phyloP scores from a whole-genome alignment of 2,888 invertebrate species.

The Drosophila rubida region DNA sequence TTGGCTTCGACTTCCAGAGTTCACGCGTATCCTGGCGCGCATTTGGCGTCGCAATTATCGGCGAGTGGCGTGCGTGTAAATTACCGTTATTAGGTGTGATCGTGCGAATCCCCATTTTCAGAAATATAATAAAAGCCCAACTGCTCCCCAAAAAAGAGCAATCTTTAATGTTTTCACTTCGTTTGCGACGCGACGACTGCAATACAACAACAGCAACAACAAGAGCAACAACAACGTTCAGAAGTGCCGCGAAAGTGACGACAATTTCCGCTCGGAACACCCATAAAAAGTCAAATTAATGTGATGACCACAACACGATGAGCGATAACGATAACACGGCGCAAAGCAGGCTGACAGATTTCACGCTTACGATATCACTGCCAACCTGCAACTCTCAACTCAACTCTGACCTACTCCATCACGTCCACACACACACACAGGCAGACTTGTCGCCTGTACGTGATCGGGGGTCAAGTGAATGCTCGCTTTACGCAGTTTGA shows the following conservation, averaged over 20 bases:
- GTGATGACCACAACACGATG: constrained; percentile 59
- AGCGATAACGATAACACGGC: constrained; percentile 24
- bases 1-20: background rate
- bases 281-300: constrained; percentile 83
- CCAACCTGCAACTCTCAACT: constrained; percentile 10
- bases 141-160: background rate
- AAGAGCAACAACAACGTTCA: too few relatives aligned
- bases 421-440: constrained; percentile 52
- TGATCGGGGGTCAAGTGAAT: constrained; percentile 35
- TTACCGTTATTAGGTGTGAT: constrained; percentile 84
- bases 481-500: constrained; percentile 1
- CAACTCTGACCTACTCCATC: constrained; percentile 67
- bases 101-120: constrained; percentile 68
- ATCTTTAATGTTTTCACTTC: constrained; percentile 49
- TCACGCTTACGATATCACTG: constrained; percentile 69
- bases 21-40: constrained; percentile 49
- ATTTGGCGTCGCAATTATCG: constrained; percentile 78
- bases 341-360: constrained; percentile 55
- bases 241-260: constrained; percentile 49
- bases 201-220: background rate
- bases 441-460: too few relatives aligned
- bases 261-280: constrained; percentile 70
- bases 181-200: constrained; percentile 47
- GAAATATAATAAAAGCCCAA: background rate
- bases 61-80: constrained; percentile 81